Base-by-base conservation (phyloP, 2,113 vertebrate species). In the Cochlearius cochlearius region DNA sequence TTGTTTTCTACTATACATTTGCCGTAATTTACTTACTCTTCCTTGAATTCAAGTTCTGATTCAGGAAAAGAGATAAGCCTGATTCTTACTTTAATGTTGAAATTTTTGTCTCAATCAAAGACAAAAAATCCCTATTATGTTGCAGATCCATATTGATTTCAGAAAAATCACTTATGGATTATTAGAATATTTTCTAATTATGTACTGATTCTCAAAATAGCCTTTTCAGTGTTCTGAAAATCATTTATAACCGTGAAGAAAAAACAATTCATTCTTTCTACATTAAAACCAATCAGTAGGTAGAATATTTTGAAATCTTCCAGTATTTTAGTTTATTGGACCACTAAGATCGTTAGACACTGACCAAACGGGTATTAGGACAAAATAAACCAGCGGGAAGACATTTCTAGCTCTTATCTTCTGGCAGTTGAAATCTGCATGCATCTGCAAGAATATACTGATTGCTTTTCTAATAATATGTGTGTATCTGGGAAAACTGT, bases 61-160 rank as follows among this genome's bases (percentile, higher is more conserved):
- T 90, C 55, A 90, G 34, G 20, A 84, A 85, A 78, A 91, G 1
- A 66, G 10, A 27, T 39, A 52, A 77, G 13, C 2, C 8, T 41
- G n/a, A 60, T 50, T 69, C 16, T 39, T 68, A 25, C 7, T n/a
- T 76, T 36, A 63, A 1, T 39, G 2, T 3, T 86, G 30, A 29
- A 77, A 68, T 22, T 58, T 89, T 89, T 77, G 21, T 68, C 27
- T 39, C 32, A 38, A 6, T 10, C 2, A 2, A 52, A 80, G 52
- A 43, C 13, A 64, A 71, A 78, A 29, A 15, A 2, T 0, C 0
- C 1, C 16, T 0, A 0, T 20, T 45, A 39, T 41, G 6, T 72
- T 39, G 3, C 25, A 80, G 12, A 6, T 25, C 4, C 64, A 5
- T 25, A 41, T 71, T 78, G 68, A 36, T 30, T 52, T 27, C 3